Conservation (phyloP, 2,797 vertebrate genomes). For the Xiphorhynchus erythropygius region DNA sequence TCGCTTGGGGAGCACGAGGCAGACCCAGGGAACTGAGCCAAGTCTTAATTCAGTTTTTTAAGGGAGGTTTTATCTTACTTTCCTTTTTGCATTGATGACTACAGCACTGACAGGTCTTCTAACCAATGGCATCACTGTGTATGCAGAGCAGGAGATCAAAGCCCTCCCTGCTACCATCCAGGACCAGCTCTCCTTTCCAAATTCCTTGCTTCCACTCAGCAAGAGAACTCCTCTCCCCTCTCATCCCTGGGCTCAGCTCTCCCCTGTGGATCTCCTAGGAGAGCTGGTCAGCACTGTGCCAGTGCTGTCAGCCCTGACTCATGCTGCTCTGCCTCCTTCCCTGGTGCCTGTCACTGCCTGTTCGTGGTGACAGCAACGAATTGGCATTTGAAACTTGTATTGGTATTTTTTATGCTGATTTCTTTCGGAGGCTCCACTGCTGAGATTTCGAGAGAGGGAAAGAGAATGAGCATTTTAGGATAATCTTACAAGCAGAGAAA, state of each 20-base stretch:
- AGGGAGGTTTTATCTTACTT: not conserved
- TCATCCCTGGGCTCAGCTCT: not conserved
- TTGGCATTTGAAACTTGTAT: conserved; percentile 29
- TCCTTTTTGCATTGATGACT: not conserved
- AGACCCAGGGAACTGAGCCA: not conserved
- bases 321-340: not conserved
- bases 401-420: conserved; percentile 47
- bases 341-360: not conserved
- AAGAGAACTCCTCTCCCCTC: not conserved
- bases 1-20: not conserved
- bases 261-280: not conserved
- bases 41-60: not conserved
- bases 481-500: conserved; percentile 76
- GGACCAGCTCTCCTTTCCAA: not conserved
- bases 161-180: not conserved
- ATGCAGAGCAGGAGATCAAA: not conserved
- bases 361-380: not conserved
- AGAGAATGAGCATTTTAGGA: conserved; percentile 66
- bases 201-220: not conserved
- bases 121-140: not conserved
- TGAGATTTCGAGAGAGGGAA: conserved; percentile 46
- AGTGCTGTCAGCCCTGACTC: not conserved
- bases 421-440: conserved; percentile 21
- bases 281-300: not conserved
- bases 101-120: not conserved